Conservation (phyloP, 2,888 invertebrate species). For the Xestia sexstrigata region DNA sequence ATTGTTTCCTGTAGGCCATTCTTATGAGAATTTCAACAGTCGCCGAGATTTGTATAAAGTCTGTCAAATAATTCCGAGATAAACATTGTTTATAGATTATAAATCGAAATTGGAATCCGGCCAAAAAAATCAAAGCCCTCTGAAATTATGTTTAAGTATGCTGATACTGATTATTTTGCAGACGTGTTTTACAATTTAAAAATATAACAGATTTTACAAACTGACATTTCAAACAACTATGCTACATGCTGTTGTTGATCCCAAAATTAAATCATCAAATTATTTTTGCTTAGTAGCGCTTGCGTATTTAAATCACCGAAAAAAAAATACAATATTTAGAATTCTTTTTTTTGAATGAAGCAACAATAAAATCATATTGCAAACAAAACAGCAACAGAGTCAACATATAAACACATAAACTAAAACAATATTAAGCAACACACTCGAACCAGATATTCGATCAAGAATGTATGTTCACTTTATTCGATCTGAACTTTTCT, state of each 20-base stretch:
- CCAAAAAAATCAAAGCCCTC: too few relatives aligned
- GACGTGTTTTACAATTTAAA: background rate
- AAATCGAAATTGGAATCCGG: too few relatives aligned
- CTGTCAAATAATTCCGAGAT: constrained; percentile 32
- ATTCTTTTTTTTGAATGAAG: too few relatives aligned
- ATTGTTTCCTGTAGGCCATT: constrained; percentile 50
- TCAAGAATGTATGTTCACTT: constrained; percentile 52
- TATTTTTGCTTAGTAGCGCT: too few relatives aligned
- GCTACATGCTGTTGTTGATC: background rate
- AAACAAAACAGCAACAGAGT: constrained; percentile 26
- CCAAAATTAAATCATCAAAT: background rate
- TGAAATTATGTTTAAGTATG: too few relatives aligned
- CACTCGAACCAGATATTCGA: constrained; percentile 21
- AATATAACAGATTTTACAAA: background rate
- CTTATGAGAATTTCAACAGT: constrained; percentile 40
- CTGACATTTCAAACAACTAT: background rate
- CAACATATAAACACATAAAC: constrained; percentile 7
- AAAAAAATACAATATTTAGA: too few relatives aligned
- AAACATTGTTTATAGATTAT: background rate
- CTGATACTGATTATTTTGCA: background rate
- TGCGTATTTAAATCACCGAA: too few relatives aligned
- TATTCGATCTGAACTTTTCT: constrained; percentile 64
- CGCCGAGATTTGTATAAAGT: constrained; percentile 31
- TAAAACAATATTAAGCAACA: constrained; percentile 37
- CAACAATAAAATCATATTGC: background rate